Base-by-base conservation (phyloP, 2,888 invertebrate genomes). In the Abrostola tripartita region DNA sequence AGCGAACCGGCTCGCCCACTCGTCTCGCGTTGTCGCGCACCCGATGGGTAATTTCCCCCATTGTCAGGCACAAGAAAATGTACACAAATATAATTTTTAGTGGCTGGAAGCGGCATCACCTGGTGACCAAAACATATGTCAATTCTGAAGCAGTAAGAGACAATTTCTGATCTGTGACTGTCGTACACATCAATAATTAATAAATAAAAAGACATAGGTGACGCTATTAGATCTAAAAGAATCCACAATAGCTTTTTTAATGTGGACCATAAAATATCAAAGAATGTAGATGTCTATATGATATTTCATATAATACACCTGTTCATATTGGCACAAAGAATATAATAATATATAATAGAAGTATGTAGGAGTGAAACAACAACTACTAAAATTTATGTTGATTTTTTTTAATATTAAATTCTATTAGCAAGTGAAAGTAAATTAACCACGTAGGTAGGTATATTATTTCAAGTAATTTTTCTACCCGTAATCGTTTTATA, bases 1-100 rank as follows among this genome's bases (percentile, higher is more conserved):
- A 63, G 51, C 24, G 5, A 61, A 74, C 63, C 82, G 63, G 63
- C 64, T 77, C 81, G 78, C 85, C 88, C 86, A 87, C 88, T 89
- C 84, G 82, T 77, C 79, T 79, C 81, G 83, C 81, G 84, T 85
- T 87, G 89, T 86, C 90, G 89, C 89, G 83, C 86, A 77, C 88
- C 86, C 90, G 79, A 89, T 89, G 90, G 93, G 92, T 94, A 93
- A 94, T 94, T 94, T 92, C 84, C 92, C 86, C 92, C 81, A 93
- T 94, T 94, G 94, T 94, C 91, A 90, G 85, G 79, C 84, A 80
- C 92, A 92, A 92, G 92, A 90, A 93, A 93, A 90, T 88, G 83
- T 86, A 84, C 62, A 78, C 81, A 74, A 36, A 42, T 69, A 71
- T 74, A 49, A 49, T 68, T 68, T 51, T 37, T 10, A 5, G 56